These are phyloP conservation scores for Diplodus sargus DNA, from an alignment of 2,797 vertebrate species.

Conservation along the genomic window DNA sequence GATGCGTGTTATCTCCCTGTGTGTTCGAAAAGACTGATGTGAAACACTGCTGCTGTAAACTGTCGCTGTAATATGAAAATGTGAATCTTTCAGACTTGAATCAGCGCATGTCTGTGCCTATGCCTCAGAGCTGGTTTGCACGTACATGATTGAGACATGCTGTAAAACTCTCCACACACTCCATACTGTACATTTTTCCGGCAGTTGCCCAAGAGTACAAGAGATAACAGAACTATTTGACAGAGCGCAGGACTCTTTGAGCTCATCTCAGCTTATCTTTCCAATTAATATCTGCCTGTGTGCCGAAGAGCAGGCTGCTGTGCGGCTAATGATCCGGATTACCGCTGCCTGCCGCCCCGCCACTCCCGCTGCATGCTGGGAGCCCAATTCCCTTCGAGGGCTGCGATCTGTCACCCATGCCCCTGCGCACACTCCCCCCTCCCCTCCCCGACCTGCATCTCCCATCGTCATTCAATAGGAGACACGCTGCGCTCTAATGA, in stretches of 20 bases:
- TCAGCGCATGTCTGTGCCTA: constrained; percentile 18
- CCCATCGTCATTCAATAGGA: constrained; percentile 64
- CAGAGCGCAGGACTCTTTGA: constrained; percentile 70
- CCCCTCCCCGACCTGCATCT: constrained; percentile 52
- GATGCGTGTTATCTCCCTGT: constrained; percentile 4
- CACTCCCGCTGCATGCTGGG: constrained; percentile 74
- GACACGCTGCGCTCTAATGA: constrained; percentile 72
- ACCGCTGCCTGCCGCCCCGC: constrained; percentile 72
- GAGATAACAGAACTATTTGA: constrained; percentile 72
- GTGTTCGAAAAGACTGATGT: constrained; percentile 35
- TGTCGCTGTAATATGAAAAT: constrained; percentile 27
- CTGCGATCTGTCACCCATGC: constrained; percentile 77
- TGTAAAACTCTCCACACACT: constrained; percentile 18
- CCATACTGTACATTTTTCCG: constrained; percentile 48
- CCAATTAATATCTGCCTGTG: constrained; percentile 85
- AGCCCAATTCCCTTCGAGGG: constrained; percentile 75
- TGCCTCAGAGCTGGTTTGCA: constrained; percentile 28
- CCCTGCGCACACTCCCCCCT: constrained; percentile 12
- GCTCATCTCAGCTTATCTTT: constrained; percentile 84
- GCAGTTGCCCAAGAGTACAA: constrained; percentile 55
- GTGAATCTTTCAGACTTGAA: constrained; percentile 34
- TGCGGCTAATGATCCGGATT: constrained; percentile 84
- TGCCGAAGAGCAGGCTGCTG: constrained; percentile 77
- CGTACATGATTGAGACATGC: constrained; percentile 47
- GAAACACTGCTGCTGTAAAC: constrained; percentile 43